Percentiles rank a stretch among this genome's conserved stretches.
Evolutionary conservation across 1,140 invertebrate genomes (phyloP).

Genomic region (Philopotamus ludificatus): DNA sequence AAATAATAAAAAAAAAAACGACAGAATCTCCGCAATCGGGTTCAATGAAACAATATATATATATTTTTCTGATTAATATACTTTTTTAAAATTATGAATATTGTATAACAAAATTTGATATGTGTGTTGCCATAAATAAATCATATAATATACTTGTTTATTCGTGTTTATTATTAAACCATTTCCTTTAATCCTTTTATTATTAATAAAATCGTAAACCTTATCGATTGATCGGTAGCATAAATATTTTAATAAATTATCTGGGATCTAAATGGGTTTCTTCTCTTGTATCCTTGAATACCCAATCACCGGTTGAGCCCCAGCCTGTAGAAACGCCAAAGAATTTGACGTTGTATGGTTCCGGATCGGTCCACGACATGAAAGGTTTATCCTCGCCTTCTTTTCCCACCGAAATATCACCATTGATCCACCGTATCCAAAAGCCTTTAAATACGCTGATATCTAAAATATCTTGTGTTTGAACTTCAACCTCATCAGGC

Average conservation of each 20-base stretch:
- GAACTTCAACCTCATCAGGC: constrained; percentile 66
- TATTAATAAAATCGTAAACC: no score
- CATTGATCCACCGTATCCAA: constrained; percentile 60
- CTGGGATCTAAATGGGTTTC: no score
- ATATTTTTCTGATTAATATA: neutral
- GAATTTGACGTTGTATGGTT: constrained; percentile 59
- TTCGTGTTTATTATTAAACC: no score
- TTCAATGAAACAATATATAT: neutral
- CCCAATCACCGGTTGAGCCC: constrained; percentile 63
- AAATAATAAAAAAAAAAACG: neutral
- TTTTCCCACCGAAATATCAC: constrained; percentile 52
- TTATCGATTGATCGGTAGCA: no score
- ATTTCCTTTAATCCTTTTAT: no score
- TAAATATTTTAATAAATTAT: no score
- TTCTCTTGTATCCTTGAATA: no score
- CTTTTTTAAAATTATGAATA: neutral
- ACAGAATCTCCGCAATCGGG: neutral
- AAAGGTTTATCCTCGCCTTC: constrained; percentile 49
- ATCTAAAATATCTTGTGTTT: constrained; percentile 58
- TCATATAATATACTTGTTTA: no score
- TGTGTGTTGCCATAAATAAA: neutral
- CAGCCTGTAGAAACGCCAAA: constrained; percentile 63
- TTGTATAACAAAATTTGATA: neutral
- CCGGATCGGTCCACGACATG: constrained; percentile 59
- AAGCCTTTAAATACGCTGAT: constrained; percentile 59